A percentile compares a stretch with the other conserved stretches of the same genome.
Evolutionary conservation across 2,888 invertebrate species (phyloP).

Genomic region (Leptarthrus brevirostris): DNA sequence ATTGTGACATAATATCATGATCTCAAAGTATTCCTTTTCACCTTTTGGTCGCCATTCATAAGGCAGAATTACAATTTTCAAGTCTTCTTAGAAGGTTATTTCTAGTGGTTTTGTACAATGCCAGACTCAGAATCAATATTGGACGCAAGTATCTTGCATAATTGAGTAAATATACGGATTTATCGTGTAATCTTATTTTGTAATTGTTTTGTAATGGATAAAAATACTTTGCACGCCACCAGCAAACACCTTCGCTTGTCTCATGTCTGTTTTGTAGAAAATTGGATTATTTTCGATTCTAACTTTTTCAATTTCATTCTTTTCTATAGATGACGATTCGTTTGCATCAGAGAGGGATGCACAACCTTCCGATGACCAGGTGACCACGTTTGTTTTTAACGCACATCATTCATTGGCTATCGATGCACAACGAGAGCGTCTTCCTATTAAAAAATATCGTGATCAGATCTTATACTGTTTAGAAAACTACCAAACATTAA

Average conservation of each 20-base stretch:
- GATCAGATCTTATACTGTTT: conserved; percentile 90
- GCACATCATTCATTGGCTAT: conserved; percentile 84
- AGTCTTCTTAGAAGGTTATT: no score
- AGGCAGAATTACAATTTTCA: no score
- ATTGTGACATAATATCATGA: no score
- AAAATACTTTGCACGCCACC: not conserved
- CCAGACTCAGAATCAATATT: not conserved
- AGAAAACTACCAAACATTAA: conserved; percentile 89
- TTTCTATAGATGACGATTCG: conserved; percentile 55
- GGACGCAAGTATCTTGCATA: not conserved
- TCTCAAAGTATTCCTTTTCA: no score
- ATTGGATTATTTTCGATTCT: conserved; percentile 10
- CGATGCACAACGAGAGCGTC: conserved; percentile 82
- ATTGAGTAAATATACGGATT: not conserved
- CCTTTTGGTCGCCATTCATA: no score
- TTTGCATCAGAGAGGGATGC: conserved; percentile 59
- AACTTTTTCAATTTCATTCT: conserved; percentile 13
- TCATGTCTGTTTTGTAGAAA: conserved; percentile 4
- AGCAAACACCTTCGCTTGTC: no score
- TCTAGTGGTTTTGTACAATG: no score
- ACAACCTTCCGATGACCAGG: conserved; percentile 59
- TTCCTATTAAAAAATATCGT: conserved; percentile 88
- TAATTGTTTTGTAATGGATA: not conserved
- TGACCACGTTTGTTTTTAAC: conserved; percentile 84
- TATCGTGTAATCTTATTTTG: not conserved